These are phyloP conservation scores for Erebia ligea DNA, from an alignment of 2,888 invertebrate species.

Conservation along the genomic window DNA sequence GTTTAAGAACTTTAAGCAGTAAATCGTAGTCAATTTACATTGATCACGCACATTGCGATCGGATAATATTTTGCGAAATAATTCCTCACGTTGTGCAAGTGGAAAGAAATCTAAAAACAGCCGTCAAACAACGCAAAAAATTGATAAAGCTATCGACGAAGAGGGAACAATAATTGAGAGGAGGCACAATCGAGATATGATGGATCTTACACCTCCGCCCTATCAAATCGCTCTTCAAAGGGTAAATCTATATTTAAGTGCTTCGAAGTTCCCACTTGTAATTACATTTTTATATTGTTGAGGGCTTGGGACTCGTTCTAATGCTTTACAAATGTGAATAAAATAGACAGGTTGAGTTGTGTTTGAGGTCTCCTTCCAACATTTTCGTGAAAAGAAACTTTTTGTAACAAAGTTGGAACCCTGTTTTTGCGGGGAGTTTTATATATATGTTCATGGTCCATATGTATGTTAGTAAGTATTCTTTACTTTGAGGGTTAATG, in stretches of 20 bases:
- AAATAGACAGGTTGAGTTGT: slow-evolving; percentile 60
- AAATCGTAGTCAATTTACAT: background rate
- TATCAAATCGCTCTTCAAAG: slow-evolving; percentile 74
- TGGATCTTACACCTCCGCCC: slow-evolving; percentile 76
- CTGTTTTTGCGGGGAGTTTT: slow-evolving; percentile 4
- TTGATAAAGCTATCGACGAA: slow-evolving; percentile 71
- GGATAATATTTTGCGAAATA: background rate
- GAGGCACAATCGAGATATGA: slow-evolving; percentile 74
- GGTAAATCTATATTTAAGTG: slow-evolving; percentile 82
- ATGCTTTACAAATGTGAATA: slow-evolving; percentile 75
- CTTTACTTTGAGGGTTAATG: background rate
- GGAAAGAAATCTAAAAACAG: slow-evolving; percentile 45
- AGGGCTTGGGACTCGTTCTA: slow-evolving; percentile 55
- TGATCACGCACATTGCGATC: background rate
- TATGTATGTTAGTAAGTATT: background rate
- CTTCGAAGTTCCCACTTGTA: slow-evolving; percentile 69
- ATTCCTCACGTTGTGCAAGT: slow-evolving; percentile 21
- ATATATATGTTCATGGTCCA: background rate
- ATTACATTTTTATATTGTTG: slow-evolving; percentile 79
- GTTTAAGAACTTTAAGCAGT: too few species aligned
- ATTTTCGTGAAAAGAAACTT: slow-evolving; percentile 17
- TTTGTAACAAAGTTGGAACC: slow-evolving; percentile 6
- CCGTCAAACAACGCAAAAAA: slow-evolving; percentile 60
- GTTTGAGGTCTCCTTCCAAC: slow-evolving; percentile 32
- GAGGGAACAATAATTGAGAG: slow-evolving; percentile 64